A percentile compares a stretch with the other conserved stretches of the same genome.
Evolutionary conservation across 2,797 vertebrate genomes (phyloP).

Genomic region (Eurystomus glaucurus): DNA sequence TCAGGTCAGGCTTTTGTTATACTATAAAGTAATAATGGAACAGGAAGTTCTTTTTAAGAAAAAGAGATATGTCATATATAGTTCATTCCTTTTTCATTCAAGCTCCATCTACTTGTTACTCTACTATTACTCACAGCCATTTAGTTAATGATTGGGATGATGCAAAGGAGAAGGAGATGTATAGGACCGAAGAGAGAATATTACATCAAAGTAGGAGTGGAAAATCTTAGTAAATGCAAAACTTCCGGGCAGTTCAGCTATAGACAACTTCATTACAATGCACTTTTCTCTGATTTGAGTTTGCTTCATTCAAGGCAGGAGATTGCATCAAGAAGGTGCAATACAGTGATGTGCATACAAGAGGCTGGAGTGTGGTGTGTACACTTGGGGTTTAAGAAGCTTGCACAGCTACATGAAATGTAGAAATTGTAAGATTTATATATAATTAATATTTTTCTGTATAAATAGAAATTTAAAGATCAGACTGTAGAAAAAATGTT

Average conservation of each 20-base stretch:
- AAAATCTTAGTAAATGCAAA: not conserved
- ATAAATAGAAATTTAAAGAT: not conserved
- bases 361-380: not conserved
- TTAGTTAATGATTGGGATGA: constrained; percentile 17
- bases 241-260: not conserved
- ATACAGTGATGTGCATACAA: not conserved
- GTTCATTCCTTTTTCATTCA: constrained; percentile 66
- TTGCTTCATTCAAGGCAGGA: not conserved
- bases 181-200: constrained; percentile 13
- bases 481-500: not conserved
- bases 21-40: constrained; percentile 78
- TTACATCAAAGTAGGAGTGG: not conserved
- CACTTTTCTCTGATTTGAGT: not conserved
- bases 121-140: constrained; percentile 50
- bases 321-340: not conserved
- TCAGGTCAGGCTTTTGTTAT: constrained; percentile 80
- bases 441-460: not conserved
- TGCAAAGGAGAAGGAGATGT: constrained; percentile 5
- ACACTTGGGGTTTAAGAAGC: not conserved
- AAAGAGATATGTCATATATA: constrained; percentile 51
- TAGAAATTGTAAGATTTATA: not conserved
- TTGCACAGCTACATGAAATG: not conserved
- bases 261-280: not conserved
- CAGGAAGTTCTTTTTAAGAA: constrained; percentile 68
- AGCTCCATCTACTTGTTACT: constrained; percentile 51